Base-by-base conservation (phyloP, 53 echinoderm and acorn worm species). In the Echinometra lucunter region DNA sequence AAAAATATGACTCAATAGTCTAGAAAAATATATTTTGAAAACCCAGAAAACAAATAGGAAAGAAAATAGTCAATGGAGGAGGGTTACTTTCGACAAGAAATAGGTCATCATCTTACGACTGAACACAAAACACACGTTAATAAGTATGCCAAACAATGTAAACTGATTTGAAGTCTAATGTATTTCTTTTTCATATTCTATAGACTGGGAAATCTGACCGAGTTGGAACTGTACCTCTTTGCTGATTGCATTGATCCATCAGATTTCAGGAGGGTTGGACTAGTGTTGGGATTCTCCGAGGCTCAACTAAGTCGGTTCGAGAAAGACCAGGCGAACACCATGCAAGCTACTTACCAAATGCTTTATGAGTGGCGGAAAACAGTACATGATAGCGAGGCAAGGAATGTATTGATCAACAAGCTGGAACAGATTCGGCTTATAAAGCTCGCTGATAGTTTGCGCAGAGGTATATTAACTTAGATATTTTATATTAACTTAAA, bases 191-290 rank as follows among this genome's bases (percentile, higher is more conserved):
- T 66, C 1, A 27, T 7, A 66, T 9, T 6, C 2, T 66, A 3
- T 27, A 66, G 66, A 27, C 66, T 28, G n/a, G 66, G 28, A 1
- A 27, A 27, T 9, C 40, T 38, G 3, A 37, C n/a, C 9, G 66
- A 87, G 49, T 66, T 28, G 0, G 66, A 66, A 10, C 66, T 66
- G 6, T 66, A 66, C 10, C 27, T 66, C 30, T 3, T 66, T 28
- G 66, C 66, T 66, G 66, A 66, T 7, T 27, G 28, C 9, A 23
- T 87, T 27, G 45, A 87, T 55, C 88, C 88, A 47, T 28, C 47
- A 55, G 88, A 87, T 55, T 87, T 87, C 88, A 27, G 3, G 88
- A 87, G 30, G 32, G 88, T 87, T 2, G 88, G 88, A 45, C 88
- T 87, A 28, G 88, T 55, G 28, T 53, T 87, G 27, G 88, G 55